Evolutionary conservation across 2,888 invertebrate genomes (phyloP).

Genomic region (Blomia tropicalis): DNA sequence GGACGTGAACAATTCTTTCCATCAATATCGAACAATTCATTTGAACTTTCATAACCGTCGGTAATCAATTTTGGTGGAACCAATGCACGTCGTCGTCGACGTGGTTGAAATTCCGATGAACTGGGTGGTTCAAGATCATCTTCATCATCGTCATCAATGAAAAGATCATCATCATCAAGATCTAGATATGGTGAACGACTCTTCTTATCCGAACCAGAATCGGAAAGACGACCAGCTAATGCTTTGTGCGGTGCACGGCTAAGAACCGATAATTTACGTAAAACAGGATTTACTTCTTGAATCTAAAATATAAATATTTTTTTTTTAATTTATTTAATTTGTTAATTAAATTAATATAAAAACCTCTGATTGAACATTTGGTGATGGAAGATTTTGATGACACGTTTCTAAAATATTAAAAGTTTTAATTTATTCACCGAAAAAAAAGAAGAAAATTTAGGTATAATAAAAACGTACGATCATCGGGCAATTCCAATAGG

Average conservation of each 20-base stretch:
- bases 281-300: slow-evolving; percentile 24
- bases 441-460: too few relatives aligned
- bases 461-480: too few relatives aligned
- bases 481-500: not conserved
- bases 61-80: slow-evolving; percentile 37
- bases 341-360: too few relatives aligned
- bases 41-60: slow-evolving; percentile 31
- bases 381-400: slow-evolving; percentile 25
- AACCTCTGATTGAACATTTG: slow-evolving; percentile 25
- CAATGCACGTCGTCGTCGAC: slow-evolving; percentile 36
- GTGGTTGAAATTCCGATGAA: slow-evolving; percentile 36
- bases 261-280: slow-evolving; percentile 22
- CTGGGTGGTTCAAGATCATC: slow-evolving; percentile 34
- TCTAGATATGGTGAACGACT: not conserved
- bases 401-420: not conserved
- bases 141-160: slow-evolving; percentile 23
- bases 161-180: slow-evolving; percentile 7
- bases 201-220: not conserved
- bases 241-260: slow-evolving; percentile 1
- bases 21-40: slow-evolving; percentile 31
- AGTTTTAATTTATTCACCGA: too few relatives aligned
- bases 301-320: slow-evolving; percentile 12
- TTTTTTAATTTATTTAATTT: not conserved
- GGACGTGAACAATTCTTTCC: not conserved
- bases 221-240: not conserved